phyloP scores from a whole-genome alignment of 2,888 invertebrate genomes.

The Mythimna ferrago region DNA sequence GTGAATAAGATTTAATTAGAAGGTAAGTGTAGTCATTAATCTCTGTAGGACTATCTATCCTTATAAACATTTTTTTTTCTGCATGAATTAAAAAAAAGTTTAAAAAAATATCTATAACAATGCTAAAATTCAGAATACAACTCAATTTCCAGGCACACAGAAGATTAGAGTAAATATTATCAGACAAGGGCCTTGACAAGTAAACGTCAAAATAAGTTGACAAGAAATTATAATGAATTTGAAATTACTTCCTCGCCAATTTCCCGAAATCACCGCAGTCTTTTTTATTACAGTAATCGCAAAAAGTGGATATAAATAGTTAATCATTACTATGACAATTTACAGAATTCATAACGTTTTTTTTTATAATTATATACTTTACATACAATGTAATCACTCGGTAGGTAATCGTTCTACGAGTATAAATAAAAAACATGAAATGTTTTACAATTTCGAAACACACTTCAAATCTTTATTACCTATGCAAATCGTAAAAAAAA shows the following conservation, averaged over 20 bases:
- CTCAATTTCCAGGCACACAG: too few species aligned
- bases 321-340: conserved; percentile 20
- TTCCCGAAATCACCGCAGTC: conserved; percentile 21
- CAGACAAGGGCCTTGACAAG: not conserved
- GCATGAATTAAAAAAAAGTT: not conserved
- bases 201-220: conserved; percentile 11
- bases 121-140: not conserved
- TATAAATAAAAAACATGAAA: conserved; percentile 1
- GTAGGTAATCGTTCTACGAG: not conserved
- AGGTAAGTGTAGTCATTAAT: conserved; percentile 68
- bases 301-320: conserved; percentile 38
- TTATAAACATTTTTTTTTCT: not conserved
- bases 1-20: conserved; percentile 73
- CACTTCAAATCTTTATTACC: not conserved
- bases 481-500: not conserved
- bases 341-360: not conserved
- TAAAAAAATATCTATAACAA: not conserved
- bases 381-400: not conserved
- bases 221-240: conserved; percentile 28
- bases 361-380: not conserved
- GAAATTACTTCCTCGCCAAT: conserved; percentile 45
- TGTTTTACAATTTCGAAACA: not conserved
- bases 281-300: conserved; percentile 30
- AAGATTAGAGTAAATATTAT: not conserved
- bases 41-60: not conserved